These are phyloP conservation scores for Melinaea marsaeus DNA, from an alignment of 2,888 invertebrate genomes.

Conservation along the genomic window DNA sequence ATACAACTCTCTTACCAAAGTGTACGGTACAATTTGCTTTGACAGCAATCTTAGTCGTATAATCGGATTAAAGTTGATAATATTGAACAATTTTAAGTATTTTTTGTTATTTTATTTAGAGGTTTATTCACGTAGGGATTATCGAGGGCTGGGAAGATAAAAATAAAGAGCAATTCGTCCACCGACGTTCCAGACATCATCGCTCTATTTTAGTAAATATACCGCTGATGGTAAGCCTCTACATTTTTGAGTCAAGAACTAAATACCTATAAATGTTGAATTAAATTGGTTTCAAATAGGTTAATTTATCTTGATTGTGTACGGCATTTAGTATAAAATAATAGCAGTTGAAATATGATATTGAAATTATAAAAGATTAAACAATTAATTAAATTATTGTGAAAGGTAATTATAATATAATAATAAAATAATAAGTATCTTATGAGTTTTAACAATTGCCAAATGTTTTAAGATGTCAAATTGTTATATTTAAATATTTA, in stretches of 20 bases:
- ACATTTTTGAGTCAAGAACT: not conserved
- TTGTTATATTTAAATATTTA: too few relatives aligned
- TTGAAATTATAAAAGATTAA: too few relatives aligned
- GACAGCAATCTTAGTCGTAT: slow-evolving; percentile 9
- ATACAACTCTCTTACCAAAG: slow-evolving; percentile 9
- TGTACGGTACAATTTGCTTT: slow-evolving; percentile 13
- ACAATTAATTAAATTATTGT: too few relatives aligned
- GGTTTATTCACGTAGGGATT: slow-evolving; percentile 10
- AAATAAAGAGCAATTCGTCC: not conserved
- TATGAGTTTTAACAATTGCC: too few relatives aligned
- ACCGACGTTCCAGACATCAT: slow-evolving; percentile 1
- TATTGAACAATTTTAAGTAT: slow-evolving; percentile 21
- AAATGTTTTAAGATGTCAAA: too few relatives aligned
- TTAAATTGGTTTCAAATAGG: too few relatives aligned
- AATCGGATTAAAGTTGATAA: slow-evolving; percentile 32
- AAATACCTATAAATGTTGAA: not conserved
- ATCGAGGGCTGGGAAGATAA: slow-evolving; percentile 1
- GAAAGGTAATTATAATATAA: too few relatives aligned
- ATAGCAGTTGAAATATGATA: too few relatives aligned
- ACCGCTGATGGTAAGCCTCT: not conserved
- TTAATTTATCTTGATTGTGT: too few relatives aligned
- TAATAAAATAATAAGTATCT: too few relatives aligned
- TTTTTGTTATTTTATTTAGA: slow-evolving; percentile 21
- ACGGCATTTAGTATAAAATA: too few relatives aligned
- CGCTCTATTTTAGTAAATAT: not conserved